Evolutionary conservation across 2,113 vertebrate genomes (phyloP), one percentile per base, ranked within the genome.

Genomic region (Oryzias celebensis): DNA sequence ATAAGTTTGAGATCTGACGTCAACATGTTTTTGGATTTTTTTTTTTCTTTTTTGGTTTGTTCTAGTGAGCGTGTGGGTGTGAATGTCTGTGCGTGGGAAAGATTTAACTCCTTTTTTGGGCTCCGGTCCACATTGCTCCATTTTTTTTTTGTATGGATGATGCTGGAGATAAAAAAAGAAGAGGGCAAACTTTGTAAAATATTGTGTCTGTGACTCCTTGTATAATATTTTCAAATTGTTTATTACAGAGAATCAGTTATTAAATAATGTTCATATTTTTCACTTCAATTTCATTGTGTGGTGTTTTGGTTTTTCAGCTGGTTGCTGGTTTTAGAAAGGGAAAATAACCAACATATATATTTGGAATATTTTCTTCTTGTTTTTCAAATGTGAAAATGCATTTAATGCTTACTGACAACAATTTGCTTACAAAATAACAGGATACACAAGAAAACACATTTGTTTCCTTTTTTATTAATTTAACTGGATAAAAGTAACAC

Each of bases 191-290:
- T 97, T 98, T 99, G 96, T 99, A 99, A 96, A 95, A 97, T 96
- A 97, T 92, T 57, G 93, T 97, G 97, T 90, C 96, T 96, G 97
- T 99, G 96, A 98, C 94, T 98, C 95, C 96, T 97, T 99, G 96
- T 99, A 99, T 98, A 96, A 99, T 98, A 99, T 98, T 99, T 98
- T 98, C 95, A 97, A 97, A 99, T 97, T 92, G 95, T 99, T 98
- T 99, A 99, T 99, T 98, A 98, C 96, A 99, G 94, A 98, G 96
- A 95, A 96, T 98, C 96, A 93, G 95, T 98, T 98, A 99, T 96
- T 99, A 99, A 99, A 99, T 98, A 97, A 99, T 95, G 95, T 98
- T 98, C 96, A 99, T 99, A 99, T 99, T 99, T 93, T 99, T 98
- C 97, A 98, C 95, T 98, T 99, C 96, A 97, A 85, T 91, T 48